Evolutionary conservation across 2,113 vertebrate species (phyloP).

Genomic region (Rousettus leschenaultii): DNA sequence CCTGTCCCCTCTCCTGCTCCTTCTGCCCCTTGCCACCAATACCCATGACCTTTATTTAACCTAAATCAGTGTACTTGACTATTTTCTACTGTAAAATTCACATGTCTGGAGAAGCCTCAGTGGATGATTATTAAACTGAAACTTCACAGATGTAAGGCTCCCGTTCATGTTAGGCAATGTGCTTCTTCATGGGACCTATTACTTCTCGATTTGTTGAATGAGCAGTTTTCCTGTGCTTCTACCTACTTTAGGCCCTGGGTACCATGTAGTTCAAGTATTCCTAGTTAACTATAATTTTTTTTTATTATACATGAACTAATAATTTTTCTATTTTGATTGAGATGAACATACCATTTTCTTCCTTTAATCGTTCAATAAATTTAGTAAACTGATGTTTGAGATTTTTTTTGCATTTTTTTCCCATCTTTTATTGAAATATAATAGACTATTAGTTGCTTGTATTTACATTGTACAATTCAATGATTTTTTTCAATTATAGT

Average conservation of each 20-base stretch:
- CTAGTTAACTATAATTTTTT: neutral
- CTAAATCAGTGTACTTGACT: neutral
- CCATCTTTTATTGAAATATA: too few relatives aligned
- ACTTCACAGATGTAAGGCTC: neutral
- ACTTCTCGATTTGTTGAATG: neutral
- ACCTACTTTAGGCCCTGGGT: neutral
- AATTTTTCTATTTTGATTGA: neutral
- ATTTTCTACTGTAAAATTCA: neutral
- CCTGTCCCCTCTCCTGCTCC: neutral
- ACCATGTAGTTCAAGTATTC: neutral
- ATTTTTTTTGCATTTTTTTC: too few relatives aligned
- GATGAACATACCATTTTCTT: neutral
- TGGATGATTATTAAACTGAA: neutral
- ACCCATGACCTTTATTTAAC: neutral
- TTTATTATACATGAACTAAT: neutral
- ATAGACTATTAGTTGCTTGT: too few relatives aligned
- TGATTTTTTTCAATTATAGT: too few relatives aligned
- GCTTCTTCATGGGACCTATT: neutral
- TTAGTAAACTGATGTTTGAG: neutral
- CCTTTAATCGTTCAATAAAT: neutral
- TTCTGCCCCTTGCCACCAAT: neutral
- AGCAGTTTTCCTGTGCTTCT: neutral
- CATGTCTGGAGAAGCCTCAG: neutral
- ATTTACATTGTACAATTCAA: too few relatives aligned
- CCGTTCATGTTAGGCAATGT: too few relatives aligned